phyloP scores from a whole-genome alignment of 2,113 vertebrate genomes.

The Engraulis encrasicolus region DNA sequence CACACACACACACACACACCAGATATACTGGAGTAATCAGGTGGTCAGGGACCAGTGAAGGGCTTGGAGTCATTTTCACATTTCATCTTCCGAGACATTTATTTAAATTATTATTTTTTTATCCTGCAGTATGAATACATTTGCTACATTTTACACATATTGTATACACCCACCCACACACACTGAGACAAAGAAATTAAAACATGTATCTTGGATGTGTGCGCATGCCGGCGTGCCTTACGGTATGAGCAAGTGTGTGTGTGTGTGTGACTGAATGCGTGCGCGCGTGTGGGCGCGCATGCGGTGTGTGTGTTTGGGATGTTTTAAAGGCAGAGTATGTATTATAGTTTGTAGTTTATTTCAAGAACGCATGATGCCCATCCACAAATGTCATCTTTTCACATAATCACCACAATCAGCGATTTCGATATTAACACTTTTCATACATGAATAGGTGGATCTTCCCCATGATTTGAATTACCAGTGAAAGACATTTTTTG shows the following conservation, averaged over 20 bases:
- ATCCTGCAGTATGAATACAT: background rate
- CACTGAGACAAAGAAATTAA: background rate
- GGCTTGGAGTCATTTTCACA: background rate
- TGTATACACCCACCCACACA: background rate
- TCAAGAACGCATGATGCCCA: too few species aligned
- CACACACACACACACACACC: background rate
- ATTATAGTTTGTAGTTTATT: too few species aligned
- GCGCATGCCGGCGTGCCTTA: background rate
- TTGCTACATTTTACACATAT: background rate
- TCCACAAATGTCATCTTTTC: too few species aligned
- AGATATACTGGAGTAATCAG: background rate
- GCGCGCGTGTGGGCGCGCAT: background rate
- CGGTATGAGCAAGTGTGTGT: background rate
- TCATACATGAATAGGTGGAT: too few species aligned
- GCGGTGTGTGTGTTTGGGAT: too few species aligned
- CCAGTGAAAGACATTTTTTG: too few species aligned
- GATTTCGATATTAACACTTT: too few species aligned
- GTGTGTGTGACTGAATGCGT: background rate
- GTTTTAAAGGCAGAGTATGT: too few species aligned
- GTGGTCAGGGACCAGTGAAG: background rate
- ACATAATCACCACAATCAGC: too few species aligned
- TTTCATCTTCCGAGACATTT: background rate
- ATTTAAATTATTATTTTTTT: background rate
- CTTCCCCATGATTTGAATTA: too few species aligned
- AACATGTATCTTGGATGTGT: background rate